Percentiles rank a stretch among this genome's conserved stretches.
Conservation (phyloP, 2,797 vertebrate genomes). For the Cercopithecus petaurista region DNA sequence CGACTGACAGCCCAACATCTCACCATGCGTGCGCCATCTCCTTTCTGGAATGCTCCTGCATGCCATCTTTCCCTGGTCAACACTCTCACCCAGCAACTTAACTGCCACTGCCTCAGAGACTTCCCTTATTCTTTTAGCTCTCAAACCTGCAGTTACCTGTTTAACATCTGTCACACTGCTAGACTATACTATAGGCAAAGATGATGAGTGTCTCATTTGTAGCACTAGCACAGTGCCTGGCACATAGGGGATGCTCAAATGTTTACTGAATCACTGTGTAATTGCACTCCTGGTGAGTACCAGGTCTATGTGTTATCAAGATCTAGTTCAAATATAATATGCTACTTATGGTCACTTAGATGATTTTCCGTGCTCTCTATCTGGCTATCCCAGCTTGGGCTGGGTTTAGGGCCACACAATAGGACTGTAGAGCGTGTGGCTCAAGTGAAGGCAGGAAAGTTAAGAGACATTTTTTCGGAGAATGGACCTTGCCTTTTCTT, state of each 20-base stretch:
- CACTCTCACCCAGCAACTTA: too few relatives aligned
- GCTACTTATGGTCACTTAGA: not conserved
- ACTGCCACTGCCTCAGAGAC: not conserved
- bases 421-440: rapidly evolving
- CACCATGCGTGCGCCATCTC: too few relatives aligned
- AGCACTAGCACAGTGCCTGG: not conserved
- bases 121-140: not conserved
- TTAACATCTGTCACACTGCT: not conserved
- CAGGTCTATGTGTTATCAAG: not conserved
- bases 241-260: too few relatives aligned
- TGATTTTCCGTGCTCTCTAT: not conserved
- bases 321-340: not conserved
- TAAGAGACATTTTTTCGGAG: not conserved
- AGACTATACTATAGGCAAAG: not conserved
- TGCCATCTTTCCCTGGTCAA: not conserved
- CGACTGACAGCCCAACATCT: not conserved
- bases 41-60: not conserved
- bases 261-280: not conserved
- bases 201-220: not conserved
- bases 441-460: not conserved
- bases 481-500: not conserved
- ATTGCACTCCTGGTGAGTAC: not conserved
- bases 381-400: not conserved
- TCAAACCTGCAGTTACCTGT: not conserved
- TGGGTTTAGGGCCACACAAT: not conserved